These are phyloP conservation scores for Calameuta idolon DNA, from an alignment of 2,888 invertebrate genomes.

Conservation along the genomic window DNA sequence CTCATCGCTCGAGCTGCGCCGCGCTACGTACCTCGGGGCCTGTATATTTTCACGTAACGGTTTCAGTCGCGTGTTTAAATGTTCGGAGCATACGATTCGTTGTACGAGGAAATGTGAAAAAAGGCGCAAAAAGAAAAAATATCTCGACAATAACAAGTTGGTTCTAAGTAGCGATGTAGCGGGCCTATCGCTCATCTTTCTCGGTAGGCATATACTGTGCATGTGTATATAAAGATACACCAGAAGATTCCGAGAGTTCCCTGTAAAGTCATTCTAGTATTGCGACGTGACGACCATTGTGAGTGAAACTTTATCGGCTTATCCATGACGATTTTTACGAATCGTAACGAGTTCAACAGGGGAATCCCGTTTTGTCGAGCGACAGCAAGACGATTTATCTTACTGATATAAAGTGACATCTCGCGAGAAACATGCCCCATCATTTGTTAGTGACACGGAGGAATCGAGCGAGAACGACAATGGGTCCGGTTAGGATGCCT, in stretches of 20 bases:
- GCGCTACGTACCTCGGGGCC: background rate
- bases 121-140: background rate
- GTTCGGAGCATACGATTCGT: background rate
- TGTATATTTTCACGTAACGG: background rate
- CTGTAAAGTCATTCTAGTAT: constrained; percentile 6
- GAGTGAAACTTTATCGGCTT: constrained; percentile 11
- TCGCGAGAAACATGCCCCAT: constrained; percentile 33
- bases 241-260: background rate
- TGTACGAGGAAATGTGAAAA: background rate
- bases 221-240: background rate
- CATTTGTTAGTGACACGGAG: constrained; percentile 45
- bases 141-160: background rate
- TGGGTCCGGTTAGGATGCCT: constrained; percentile 26
- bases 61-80: background rate
- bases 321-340: constrained; percentile 6
- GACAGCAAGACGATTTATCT: constrained; percentile 4
- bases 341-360: constrained; percentile 11
- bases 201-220: background rate
- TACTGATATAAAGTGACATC: constrained; percentile 9
- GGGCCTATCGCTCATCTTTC: constrained; percentile 3
- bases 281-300: constrained; percentile 9
- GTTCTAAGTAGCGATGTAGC: background rate
- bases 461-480: constrained; percentile 39
- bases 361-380: constrained; percentile 12
- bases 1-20: background rate